phyloP scores from a whole-genome alignment of 2,113 vertebrate genomes.

The Phycodurus eques region DNA sequence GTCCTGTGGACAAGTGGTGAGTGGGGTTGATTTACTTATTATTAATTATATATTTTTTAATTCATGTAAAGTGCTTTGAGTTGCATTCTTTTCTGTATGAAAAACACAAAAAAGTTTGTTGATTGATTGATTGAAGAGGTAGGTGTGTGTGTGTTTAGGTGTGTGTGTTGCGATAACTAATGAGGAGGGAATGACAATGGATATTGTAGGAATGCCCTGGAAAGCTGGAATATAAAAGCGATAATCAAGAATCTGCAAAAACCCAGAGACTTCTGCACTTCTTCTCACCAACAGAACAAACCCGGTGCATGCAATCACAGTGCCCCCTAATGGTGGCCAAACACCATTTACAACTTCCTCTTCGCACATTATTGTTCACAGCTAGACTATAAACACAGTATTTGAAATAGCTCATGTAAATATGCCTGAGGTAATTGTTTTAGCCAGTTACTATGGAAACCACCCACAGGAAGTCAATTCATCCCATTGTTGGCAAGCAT shows the following conservation, averaged over 20 bases:
- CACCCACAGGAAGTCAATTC: neutral
- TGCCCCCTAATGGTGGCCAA: slow-evolving; percentile 50
- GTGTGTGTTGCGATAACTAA: neutral
- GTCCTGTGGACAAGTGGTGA: too few relatives aligned
- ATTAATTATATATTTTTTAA: too few relatives aligned
- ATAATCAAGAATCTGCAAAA: slow-evolving; percentile 26
- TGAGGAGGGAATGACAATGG: neutral
- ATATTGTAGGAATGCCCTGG: neutral
- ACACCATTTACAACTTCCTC: neutral
- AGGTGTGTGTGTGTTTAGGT: neutral
- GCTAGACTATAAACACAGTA: neutral
- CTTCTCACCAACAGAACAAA: neutral
- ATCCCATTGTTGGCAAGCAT: neutral
- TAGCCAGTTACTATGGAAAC: neutral
- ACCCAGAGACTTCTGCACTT: slow-evolving; percentile 12
- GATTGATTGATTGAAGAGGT: neutral
- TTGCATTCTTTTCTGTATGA: too few relatives aligned
- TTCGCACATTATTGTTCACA: neutral
- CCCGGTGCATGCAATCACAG: slow-evolving; percentile 38
- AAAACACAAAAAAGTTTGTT: too few relatives aligned
- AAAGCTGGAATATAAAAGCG: slow-evolving; percentile 8
- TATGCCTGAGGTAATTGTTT: neutral
- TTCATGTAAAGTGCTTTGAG: too few relatives aligned
- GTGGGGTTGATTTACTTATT: too few relatives aligned
- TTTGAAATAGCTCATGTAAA: slow-evolving; percentile 1